A percentile compares a stretch with the other conserved stretches of the same genome.
phyloP scores from a whole-genome alignment of 2,113 vertebrate species.

The Geococcyx californianus region DNA sequence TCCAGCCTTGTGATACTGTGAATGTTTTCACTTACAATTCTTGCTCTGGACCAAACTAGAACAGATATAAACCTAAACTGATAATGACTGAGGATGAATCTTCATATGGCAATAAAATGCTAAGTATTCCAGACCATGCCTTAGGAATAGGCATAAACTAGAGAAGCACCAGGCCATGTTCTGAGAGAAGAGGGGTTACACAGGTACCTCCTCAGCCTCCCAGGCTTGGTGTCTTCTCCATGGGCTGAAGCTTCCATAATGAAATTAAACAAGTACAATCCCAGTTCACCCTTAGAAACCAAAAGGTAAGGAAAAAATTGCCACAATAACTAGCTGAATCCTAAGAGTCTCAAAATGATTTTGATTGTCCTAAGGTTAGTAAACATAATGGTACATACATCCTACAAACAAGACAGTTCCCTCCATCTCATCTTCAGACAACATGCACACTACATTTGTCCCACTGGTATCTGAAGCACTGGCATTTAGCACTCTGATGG shows the following conservation, averaged over 20 bases:
- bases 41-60: neutral
- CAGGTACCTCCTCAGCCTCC: neutral
- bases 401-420: conserved; percentile 81
- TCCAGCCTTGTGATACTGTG: too few relatives aligned
- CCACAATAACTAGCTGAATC: neutral
- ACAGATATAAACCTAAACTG: neutral
- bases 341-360: neutral
- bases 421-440: neutral
- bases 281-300: neutral
- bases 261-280: neutral
- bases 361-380: neutral
- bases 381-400: conserved; percentile 70
- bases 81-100: neutral
- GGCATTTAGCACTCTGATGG: conserved; percentile 70
- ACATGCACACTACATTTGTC: conserved; percentile 70
- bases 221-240: neutral
- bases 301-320: neutral
- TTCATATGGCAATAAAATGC: neutral
- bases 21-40: too few relatives aligned
- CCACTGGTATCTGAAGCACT: conserved; percentile 62
- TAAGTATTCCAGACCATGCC: neutral
- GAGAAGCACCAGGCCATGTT: neutral
- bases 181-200: neutral
- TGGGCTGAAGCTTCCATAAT: neutral
- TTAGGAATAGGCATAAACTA: neutral